Conservation (phyloP, 1,140 invertebrate genomes). For the Orussus abietinus region DNA sequence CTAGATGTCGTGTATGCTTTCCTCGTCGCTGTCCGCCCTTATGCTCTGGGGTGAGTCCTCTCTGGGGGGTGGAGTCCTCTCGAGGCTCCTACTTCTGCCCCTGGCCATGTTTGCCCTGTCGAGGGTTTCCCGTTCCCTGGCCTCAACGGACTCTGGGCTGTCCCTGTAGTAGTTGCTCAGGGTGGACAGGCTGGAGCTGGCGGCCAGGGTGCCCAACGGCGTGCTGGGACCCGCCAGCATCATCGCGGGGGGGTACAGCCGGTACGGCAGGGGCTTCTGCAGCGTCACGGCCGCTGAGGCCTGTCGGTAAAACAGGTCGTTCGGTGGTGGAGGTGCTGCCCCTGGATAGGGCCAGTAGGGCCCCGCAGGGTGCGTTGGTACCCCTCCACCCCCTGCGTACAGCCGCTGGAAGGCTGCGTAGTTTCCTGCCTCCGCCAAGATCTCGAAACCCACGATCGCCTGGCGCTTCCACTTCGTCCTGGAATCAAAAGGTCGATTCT, state of each 20-base stretch:
- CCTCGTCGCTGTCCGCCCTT: conserved; percentile 56
- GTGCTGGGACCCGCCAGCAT: conserved; percentile 63
- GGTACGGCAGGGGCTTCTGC: conserved; percentile 84
- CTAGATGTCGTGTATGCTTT: conserved; percentile 56
- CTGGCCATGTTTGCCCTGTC: conserved; percentile 32
- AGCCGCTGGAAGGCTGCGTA: conserved; percentile 94
- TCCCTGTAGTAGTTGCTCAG: conserved; percentile 60
- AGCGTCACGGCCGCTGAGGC: conserved; percentile 69
- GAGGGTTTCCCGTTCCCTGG: conserved; percentile 44
- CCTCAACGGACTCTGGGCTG: conserved; percentile 37
- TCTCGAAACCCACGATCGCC: conserved; percentile 92
- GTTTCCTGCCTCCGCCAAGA: conserved; percentile 94
- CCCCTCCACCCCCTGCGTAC: conserved; percentile 60
- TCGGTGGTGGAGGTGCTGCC: conserved; percentile 61
- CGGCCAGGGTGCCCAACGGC: conserved; percentile 56
- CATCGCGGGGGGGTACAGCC: conserved; percentile 65
- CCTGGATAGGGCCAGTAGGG: conserved; percentile 58
- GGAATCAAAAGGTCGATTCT: conserved; percentile 54
- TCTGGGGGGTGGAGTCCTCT: conserved; percentile 35
- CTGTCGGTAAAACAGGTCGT: conserved; percentile 77
- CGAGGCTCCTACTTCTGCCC: conserved; percentile 53
- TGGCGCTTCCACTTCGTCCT: conserved; percentile 99
- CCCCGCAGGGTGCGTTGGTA: conserved; percentile 61
- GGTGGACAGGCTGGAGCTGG: conserved; percentile 57
- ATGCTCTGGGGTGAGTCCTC: conserved; percentile 45